Evolutionary conservation across 2,888 invertebrate species (phyloP), one percentile per base, ranked within the genome.

Genomic region (Tenthredo livida): DNA sequence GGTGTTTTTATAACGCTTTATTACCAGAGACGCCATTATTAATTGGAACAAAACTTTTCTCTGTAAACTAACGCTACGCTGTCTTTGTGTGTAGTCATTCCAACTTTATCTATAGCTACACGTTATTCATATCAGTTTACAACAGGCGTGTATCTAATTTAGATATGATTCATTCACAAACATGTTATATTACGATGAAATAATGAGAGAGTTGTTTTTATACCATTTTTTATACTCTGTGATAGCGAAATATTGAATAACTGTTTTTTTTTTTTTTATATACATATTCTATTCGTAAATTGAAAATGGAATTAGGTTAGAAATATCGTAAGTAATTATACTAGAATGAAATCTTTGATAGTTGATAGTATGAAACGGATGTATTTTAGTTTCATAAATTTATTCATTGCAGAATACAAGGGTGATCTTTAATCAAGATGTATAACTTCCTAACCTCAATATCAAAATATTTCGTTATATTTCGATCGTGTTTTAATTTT

Each of bases 391-490:
- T 37, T 33, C 6, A 4, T 54, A 40, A 12, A 12, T 10, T 61
- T 40, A 15, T 9, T 37, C 1, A 80, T 80, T 40, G 17, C 17
- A 10, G 6, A n/a, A 21, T 40, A 40, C 2, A 17, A 33, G 12
- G 33, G 2, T n/a, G 21, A n/a, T 10, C 25, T 43, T 72, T 21
- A 4, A 9, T 67, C 47, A 83, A 25, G 10, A 50, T 72, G 0
- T 40, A 43, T 21, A 43, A 40, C 1, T 6, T n/a, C 72, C 72
- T 83, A 83, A 83, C 83, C 83, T 83, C n/a, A 83, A 43, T 70
- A 40, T 83, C 7, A 9, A 61, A 80, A 61, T 80, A 65, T n/a
- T 75, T 84, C n/a, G 10, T 21, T 21, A 12, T 37, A 47, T 65
- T 40, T 12, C 43, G n/a, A 75, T 85, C 43, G 84, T 65, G 12